Conservation (phyloP, 2,797 vertebrate species). For the Crax fasciolata region DNA sequence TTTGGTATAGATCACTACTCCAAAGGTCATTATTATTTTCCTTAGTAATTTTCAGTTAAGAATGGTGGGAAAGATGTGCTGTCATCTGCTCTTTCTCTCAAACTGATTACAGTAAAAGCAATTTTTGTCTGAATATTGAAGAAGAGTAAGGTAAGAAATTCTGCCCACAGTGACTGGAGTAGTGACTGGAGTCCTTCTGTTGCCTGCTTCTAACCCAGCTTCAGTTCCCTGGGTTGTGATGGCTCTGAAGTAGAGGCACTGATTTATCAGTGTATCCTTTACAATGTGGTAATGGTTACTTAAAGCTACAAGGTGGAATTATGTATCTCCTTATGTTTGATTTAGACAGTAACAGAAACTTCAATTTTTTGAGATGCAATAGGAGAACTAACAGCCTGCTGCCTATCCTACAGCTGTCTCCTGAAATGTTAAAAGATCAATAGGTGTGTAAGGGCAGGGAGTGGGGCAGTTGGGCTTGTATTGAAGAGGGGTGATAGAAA, state of each 20-base stretch:
- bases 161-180: background rate
- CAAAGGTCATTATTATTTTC: background rate
- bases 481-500: background rate
- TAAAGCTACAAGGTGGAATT: slow-evolving; percentile 57
- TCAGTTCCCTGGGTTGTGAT: background rate
- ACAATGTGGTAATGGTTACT: slow-evolving; percentile 33
- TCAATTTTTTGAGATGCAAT: slow-evolving; percentile 58
- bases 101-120: background rate
- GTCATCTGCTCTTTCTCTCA: background rate
- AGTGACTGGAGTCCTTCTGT: background rate
- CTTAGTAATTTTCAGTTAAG: background rate
- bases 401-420: slow-evolving; percentile 21
- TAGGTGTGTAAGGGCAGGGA: background rate
- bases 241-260: background rate
- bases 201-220: background rate
- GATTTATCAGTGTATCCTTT: background rate
- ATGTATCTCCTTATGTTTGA: slow-evolving; percentile 54
- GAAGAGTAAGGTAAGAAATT: background rate
- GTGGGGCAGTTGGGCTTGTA: background rate
- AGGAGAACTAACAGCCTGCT: slow-evolving; percentile 39
- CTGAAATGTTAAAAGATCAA: slow-evolving; percentile 39
- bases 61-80: background rate
- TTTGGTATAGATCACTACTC: background rate
- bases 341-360: slow-evolving; percentile 57
- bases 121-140: background rate